Evolutionary conservation across 1,140 invertebrate species (phyloP), one percentile per base, ranked within the genome.

Genomic region (Brachionus asplanchnoidis): DNA sequence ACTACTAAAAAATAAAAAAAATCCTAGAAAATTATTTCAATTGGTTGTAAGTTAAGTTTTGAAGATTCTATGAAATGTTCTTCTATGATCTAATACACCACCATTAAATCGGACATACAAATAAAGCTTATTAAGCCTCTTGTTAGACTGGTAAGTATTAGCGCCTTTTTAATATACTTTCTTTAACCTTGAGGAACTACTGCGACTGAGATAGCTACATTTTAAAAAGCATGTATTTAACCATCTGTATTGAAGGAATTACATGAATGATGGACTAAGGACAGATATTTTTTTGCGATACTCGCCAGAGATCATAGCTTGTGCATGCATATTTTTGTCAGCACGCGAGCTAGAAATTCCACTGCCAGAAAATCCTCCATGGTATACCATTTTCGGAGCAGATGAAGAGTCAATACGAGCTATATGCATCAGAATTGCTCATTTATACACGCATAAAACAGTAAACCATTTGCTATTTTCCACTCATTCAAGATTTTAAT

Each of bases 191-290:
- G 68, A 77, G 20, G 28, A 46, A 77, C 50, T 77, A 46, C n/a
- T n/a, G n/a, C 23, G 44, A 46, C 73, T 77, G 44, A 44, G 44
- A 44, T 17, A 44, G 20, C 26, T 32, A 5, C 23, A n/a, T 53
- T 4, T 56, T 50, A 7, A 20, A 0, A 6, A 3, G 11, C 56
- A 6, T 23, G 11, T 1, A 79, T 11, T 40, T 56, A 14, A 84
- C 32, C 11, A 50, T 53, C 4, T 65, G 14, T 78, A 85, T 87
- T 86, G 60, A 87, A 94, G 93, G 93, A 99, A 98, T 89, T 99
- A 98, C 89, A 99, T 99, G 97, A 99, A 99, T 90, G 98, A 99
- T 90, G 96, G 97, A 11, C 91, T 99, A 23, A 91, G 97, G 42
- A 98, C 97, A 0, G 95, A 99, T 90, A 96, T 98, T 0, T 99